phyloP scores from a whole-genome alignment of 35 echinoderm and acorn worm species.

The Holothuria glaberrima region DNA sequence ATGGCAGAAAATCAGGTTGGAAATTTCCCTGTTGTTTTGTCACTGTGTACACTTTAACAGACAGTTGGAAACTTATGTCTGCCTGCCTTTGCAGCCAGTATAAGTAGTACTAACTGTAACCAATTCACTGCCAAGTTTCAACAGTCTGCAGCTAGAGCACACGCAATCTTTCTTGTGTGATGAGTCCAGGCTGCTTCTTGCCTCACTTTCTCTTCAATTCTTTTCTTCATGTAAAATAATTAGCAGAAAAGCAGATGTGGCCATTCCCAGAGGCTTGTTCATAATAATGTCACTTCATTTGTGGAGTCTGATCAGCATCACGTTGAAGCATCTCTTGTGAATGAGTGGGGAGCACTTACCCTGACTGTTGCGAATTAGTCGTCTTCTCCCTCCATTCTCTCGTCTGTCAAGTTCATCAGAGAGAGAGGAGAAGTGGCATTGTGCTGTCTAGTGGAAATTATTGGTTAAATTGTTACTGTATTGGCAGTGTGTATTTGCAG shows the following conservation, averaged over 20 bases:
- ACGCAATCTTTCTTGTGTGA: no score
- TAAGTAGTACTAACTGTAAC: no score
- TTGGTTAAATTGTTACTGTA: conserved; percentile 49
- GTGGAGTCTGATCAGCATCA: neutral
- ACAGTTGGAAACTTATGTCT: no score
- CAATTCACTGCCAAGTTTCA: no score
- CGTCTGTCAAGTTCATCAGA: conserved; percentile 47
- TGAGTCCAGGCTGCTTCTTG: neutral
- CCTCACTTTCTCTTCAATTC: neutral
- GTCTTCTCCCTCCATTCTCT: neutral
- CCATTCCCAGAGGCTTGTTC: conserved; percentile 49
- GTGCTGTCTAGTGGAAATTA: conserved; percentile 43
- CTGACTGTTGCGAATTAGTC: neutral
- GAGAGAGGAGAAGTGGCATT: conserved; percentile 10
- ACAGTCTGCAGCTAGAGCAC: no score
- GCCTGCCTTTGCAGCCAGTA: no score
- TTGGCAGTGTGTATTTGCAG: conserved; percentile 45
- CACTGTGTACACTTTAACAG: no score
- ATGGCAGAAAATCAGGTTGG: no score
- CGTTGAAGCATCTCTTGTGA: conserved; percentile 19
- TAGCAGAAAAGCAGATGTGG: conserved; percentile 45
- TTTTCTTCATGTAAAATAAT: conserved; percentile 45
- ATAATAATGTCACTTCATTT: conserved; percentile 44
- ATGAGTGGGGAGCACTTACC: neutral
- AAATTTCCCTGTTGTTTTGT: no score